Evolutionary conservation across 1,140 invertebrate genomes (phyloP), one percentile per base, ranked within the genome.

Genomic region (Drosophila bocqueti): DNA sequence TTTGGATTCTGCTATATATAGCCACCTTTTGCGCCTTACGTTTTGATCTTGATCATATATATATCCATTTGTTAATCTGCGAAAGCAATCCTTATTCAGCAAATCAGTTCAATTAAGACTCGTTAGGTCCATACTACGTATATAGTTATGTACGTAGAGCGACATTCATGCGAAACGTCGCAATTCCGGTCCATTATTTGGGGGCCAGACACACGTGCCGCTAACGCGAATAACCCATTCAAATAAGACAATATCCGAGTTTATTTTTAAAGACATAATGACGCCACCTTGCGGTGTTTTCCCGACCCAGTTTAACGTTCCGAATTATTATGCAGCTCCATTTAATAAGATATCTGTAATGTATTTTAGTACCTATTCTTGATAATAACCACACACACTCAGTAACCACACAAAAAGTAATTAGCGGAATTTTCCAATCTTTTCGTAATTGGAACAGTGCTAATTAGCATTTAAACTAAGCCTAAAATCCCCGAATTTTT

Each of bases 41-140:
- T 42, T 58, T 57, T 31, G n/a, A 40, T 46, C 63, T 67, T 31
- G 62, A 36, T 45, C 26, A 26, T 36, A 18, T 69, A 31, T 71
- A 71, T 47, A 38, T 49, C 68, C 68, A 71, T 72, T 36, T 57
- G 50, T 58, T 72, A 60, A 76, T 68, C 62, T 59, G 49, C 47
- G 45, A 76, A 76, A 52, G 61, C 60, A 69, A 77, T 68, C 73
- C 77, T 71, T 73, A 68, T 78, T 66, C 68, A 78, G 50, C 43
- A 65, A 82, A 85, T 82, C 79, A 87, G 59, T 79, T 79, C 82
- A 84, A 84, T 84, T 85, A 77, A 81, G 82, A 74, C 78, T 85
- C 42, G 74, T 84, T 81, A 80, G 45, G 52, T 50, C 6, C 50
- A 18, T 29, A 58, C 46, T 45, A 65, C 66, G 24, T 55, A 62